Percentiles rank a stretch among this genome's conserved stretches.
These are phyloP conservation scores for Hypsopygia costalis DNA, from an alignment of 2,888 invertebrate species.

Conservation along the genomic window DNA sequence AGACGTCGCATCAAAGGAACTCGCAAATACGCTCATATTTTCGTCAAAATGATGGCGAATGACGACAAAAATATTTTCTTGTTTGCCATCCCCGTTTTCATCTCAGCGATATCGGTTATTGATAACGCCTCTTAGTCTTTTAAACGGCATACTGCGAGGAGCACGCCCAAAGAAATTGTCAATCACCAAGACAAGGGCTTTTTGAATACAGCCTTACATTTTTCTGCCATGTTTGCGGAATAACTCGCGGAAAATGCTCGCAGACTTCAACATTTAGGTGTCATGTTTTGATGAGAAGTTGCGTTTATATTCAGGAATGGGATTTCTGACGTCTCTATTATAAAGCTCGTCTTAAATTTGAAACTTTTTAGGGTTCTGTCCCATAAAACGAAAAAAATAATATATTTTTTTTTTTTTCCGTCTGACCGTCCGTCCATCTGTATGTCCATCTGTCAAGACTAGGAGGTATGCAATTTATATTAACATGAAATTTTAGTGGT, in stretches of 20 bases:
- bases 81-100: constrained; percentile 17
- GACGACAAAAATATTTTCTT: constrained; percentile 33
- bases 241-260: neutral
- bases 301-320: too few species aligned
- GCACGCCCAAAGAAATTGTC: neutral
- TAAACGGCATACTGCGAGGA: neutral
- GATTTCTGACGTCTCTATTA: too few species aligned
- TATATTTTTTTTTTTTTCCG: too few species aligned
- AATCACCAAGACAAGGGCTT: neutral
- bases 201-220: neutral
- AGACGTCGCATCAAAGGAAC: constrained; percentile 34
- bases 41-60: constrained; percentile 30
- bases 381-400: too few species aligned
- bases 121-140: constrained; percentile 26
- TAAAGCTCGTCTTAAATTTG: too few species aligned
- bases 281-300: neutral
- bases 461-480: too few species aligned
- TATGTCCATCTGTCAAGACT: too few species aligned
- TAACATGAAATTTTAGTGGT: too few species aligned
- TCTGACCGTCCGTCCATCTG: too few species aligned
- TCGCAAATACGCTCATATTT: constrained; percentile 27
- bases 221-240: neutral
- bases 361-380: too few species aligned
- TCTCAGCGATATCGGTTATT: constrained; percentile 36
- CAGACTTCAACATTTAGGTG: neutral